These are phyloP conservation scores for Amphiprion ocellaris DNA, from an alignment of 2,113 vertebrate genomes.

Conservation along the genomic window DNA sequence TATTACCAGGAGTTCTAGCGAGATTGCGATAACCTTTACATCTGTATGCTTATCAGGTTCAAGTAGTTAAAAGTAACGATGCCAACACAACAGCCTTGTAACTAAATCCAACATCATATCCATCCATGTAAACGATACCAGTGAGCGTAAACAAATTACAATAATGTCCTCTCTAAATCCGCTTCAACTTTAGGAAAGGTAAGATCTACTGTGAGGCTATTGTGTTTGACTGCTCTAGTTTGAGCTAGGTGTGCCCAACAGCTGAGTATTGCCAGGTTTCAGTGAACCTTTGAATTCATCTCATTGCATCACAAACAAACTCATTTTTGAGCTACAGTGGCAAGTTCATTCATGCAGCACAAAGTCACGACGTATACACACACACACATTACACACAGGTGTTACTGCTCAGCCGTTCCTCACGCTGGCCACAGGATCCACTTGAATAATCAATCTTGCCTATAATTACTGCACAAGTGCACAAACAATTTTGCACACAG, in stretches of 20 bases:
- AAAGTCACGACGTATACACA: conserved; percentile 7
- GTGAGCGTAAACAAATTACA: neutral
- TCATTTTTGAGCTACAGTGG: conserved; percentile 1
- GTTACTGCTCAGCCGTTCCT: conserved; percentile 10
- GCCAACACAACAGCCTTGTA: neutral
- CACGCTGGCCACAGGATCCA: neutral
- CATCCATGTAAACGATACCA: neutral
- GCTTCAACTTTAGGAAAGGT: neutral
- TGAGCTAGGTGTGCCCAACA: neutral
- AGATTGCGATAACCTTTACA: neutral
- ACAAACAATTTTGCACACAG: neutral
- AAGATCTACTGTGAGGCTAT: neutral
- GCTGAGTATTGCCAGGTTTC: neutral
- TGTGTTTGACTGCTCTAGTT: neutral
- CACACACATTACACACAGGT: conserved; percentile 3
- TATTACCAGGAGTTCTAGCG: neutral
- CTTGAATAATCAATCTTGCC: neutral
- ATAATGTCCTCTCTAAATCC: neutral
- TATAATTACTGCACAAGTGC: conserved; percentile 12
- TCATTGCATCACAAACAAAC: neutral
- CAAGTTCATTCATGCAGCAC: conserved; percentile 15
- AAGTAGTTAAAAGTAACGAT: neutral
- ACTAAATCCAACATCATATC: neutral
- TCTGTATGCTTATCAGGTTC: too few species aligned
- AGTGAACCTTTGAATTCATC: conserved; percentile 7